Percentiles rank a stretch among this genome's conserved stretches.
These are phyloP conservation scores for Drosophila cracens DNA, from an alignment of 2,888 invertebrate species.

Conservation along the genomic window DNA sequence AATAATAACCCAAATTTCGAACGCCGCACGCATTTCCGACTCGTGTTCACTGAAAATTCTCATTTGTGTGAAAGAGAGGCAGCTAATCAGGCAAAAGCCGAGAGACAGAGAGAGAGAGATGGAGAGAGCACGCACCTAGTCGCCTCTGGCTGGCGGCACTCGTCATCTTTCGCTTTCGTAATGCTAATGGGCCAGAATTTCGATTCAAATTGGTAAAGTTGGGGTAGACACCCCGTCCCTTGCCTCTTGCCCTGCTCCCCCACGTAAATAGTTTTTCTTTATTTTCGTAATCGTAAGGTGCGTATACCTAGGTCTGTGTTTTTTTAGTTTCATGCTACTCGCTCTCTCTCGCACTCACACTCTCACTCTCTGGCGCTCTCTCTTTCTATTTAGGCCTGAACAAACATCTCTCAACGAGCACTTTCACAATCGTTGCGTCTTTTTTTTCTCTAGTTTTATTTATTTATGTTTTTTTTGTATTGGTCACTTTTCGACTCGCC, in stretches of 20 bases:
- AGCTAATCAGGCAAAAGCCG: not conserved
- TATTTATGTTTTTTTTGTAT: not conserved
- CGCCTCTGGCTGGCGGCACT: constrained; percentile 10
- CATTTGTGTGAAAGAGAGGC: constrained; percentile 10
- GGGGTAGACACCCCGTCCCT: not conserved
- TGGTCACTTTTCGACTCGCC: constrained; percentile 9
- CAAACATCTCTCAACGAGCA: constrained; percentile 9
- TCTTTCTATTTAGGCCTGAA: constrained; percentile 3
- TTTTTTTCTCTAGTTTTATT: not conserved
- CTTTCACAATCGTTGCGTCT: constrained; percentile 46
- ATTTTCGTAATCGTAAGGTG: constrained; percentile 27
- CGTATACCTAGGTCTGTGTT: constrained; percentile 8
- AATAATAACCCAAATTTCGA: constrained; percentile 74
- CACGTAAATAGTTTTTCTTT: constrained; percentile 20
- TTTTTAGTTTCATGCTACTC: constrained; percentile 5
- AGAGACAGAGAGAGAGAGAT: not conserved
- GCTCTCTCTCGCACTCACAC: not conserved
- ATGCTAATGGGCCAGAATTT: constrained; percentile 48
- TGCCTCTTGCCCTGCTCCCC: not conserved
- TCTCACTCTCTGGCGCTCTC: not conserved
- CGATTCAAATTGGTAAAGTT: constrained; percentile 9
- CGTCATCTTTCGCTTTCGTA: constrained; percentile 55
- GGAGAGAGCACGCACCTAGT: constrained; percentile 8
- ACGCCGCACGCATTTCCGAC: constrained; percentile 74
- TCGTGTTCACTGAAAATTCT: constrained; percentile 22